Evolutionary conservation across 2,113 vertebrate genomes (phyloP).

Genomic region (cat (Felis catus)): DNA sequence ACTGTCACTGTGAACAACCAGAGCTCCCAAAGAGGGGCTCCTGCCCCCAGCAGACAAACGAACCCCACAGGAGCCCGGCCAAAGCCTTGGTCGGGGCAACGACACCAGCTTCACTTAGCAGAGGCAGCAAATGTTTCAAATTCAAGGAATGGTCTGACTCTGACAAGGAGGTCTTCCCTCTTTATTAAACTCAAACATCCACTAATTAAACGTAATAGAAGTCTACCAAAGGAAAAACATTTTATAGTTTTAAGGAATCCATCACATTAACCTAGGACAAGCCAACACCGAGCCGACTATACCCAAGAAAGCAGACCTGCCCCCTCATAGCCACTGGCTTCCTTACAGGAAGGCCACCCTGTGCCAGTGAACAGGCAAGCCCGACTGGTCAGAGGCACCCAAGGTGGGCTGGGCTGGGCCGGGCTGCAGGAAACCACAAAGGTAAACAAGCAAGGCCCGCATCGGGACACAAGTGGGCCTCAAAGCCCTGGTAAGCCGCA

Average conservation of each 20-base stretch:
- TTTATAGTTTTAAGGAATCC: not conserved
- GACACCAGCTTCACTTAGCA: not conserved
- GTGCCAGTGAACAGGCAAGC: not conserved
- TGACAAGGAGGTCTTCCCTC: not conserved
- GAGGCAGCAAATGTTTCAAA: constrained; percentile 51
- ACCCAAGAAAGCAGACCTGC: not conserved
- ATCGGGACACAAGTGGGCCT: not conserved
- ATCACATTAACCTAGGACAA: not conserved
- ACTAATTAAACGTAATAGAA: constrained; percentile 38
- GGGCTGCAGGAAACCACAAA: not conserved
- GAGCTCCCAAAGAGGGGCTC: not conserved
- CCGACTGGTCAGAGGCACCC: not conserved
- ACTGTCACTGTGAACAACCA: not conserved
- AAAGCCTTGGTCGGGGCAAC: no score
- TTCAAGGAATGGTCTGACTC: not conserved
- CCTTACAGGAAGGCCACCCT: not conserved
- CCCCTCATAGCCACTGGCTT: not conserved
- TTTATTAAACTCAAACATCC: constrained; percentile 41
- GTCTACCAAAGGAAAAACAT: not conserved
- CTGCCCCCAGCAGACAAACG: not conserved
- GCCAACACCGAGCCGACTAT: not conserved
- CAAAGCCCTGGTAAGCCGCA: not conserved
- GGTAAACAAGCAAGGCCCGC: not conserved
- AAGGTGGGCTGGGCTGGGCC: not conserved
- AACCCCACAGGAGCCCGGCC: not conserved